A percentile compares a stretch with the other conserved stretches of the same genome.
Evolutionary conservation across 1,140 invertebrate genomes (phyloP).

Genomic region (Calliopsis andreniformis): DNA sequence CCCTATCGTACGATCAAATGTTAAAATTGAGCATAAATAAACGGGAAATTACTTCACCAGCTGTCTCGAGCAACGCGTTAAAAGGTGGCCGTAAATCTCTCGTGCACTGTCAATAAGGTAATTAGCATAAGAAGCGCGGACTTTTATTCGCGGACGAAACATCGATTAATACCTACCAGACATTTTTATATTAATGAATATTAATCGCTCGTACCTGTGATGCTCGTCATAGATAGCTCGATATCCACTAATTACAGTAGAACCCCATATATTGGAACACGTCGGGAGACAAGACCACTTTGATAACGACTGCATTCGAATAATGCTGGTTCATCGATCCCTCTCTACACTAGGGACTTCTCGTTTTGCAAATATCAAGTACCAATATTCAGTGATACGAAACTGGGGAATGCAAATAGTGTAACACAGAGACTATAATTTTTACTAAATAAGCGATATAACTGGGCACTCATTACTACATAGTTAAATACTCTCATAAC

Average conservation of each 20-base stretch:
- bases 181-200: conserved; percentile 51
- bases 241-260: neutral
- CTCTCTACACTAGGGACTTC: no score
- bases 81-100: conserved; percentile 25
- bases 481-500: no score
- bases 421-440: no score
- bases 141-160: conserved; percentile 38
- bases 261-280: no score
- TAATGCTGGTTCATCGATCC: no score
- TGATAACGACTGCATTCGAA: no score
- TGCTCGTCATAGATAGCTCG: conserved; percentile 4
- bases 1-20: conserved; percentile 30
- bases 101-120: conserved; percentile 47
- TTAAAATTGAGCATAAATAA: conserved; percentile 41
- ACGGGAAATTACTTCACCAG: conserved; percentile 3
- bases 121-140: conserved; percentile 44
- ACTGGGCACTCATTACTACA: no score
- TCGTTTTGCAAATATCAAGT: no score
- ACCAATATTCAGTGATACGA: no score
- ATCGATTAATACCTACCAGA: conserved; percentile 26
- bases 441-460: no score
- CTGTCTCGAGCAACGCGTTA: conserved; percentile 22
- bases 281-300: no score
- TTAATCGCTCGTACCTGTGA: conserved; percentile 39
- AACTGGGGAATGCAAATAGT: no score